These are phyloP conservation scores for Sebastes steindachneri DNA, from an alignment of 2,797 vertebrate species.

Conservation along the genomic window DNA sequence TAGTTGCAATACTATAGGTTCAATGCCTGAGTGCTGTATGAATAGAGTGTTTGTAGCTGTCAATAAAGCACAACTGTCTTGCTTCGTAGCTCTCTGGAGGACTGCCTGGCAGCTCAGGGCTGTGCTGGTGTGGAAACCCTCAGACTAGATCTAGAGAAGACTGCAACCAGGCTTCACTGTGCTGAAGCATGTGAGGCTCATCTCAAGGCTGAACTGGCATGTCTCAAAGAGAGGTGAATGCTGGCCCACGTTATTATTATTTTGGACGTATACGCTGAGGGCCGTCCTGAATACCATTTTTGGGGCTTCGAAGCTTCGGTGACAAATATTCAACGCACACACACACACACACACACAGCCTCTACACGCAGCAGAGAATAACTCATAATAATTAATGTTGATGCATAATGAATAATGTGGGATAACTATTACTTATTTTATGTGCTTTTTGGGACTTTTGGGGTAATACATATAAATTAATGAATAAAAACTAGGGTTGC, in stretches of 20 bases:
- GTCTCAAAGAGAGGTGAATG: conserved; percentile 86
- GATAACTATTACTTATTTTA: background rate
- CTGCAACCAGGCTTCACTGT: conserved; percentile 78
- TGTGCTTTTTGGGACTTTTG: too few relatives aligned
- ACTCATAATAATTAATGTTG: too few relatives aligned
- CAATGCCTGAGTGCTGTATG: background rate
- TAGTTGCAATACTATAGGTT: too few relatives aligned
- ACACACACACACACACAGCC: too few relatives aligned
- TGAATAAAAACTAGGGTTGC: too few relatives aligned
- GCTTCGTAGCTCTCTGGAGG: conserved; percentile 83
- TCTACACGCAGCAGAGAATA: too few relatives aligned
- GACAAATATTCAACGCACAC: too few relatives aligned
- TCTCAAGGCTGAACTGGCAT: conserved; percentile 85
- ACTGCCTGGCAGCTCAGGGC: conserved; percentile 76
- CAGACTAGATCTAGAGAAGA: conserved; percentile 78
- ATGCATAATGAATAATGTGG: too few relatives aligned
- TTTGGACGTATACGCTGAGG: too few relatives aligned
- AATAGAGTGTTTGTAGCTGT: background rate
- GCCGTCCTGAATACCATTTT: too few relatives aligned
- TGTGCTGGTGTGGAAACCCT: conserved; percentile 69
- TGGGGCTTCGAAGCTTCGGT: too few relatives aligned
- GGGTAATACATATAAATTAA: too few relatives aligned
- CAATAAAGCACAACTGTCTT: background rate
- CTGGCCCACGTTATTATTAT: background rate
- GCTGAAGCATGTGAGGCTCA: conserved; percentile 83